A percentile compares a stretch with the other conserved stretches of the same genome.
These are phyloP conservation scores for Diplodus sargus DNA, from an alignment of 2,797 vertebrate genomes.

Conservation along the genomic window DNA sequence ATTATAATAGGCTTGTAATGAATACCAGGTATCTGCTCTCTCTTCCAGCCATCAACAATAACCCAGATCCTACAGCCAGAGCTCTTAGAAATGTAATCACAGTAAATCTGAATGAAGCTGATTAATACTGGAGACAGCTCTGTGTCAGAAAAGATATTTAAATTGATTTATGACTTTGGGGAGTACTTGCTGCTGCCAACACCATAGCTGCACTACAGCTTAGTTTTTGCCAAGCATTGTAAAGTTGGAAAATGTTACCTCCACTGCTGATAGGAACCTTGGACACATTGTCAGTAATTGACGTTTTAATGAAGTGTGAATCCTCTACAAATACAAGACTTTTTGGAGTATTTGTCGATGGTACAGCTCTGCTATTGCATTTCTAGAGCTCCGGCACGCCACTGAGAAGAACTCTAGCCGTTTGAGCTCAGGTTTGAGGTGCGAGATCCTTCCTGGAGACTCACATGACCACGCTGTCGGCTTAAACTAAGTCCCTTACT, in stretches of 20 bases:
- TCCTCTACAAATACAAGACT: neutral
- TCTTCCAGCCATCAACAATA: conserved; percentile 57
- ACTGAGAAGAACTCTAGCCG: conserved; percentile 20
- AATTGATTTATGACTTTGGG: conserved; percentile 56
- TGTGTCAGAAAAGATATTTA: conserved; percentile 58
- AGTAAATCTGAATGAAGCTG: conserved; percentile 66
- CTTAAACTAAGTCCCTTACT: conserved; percentile 38
- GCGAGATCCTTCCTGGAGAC: conserved; percentile 39
- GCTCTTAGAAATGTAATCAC: conserved; percentile 72
- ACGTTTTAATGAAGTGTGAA: too few species aligned
- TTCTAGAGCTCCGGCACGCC: conserved; percentile 20
- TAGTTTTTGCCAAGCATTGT: conserved; percentile 29
- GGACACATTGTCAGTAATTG: neutral
- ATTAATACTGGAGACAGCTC: conserved; percentile 62
- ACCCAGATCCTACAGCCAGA: conserved; percentile 53
- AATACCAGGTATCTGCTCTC: conserved; percentile 70
- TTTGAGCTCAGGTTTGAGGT: conserved; percentile 30
- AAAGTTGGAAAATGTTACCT: conserved; percentile 20
- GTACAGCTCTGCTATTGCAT: conserved; percentile 1
- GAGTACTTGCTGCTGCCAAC: conserved; percentile 20
- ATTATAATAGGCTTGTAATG: conserved; percentile 71
- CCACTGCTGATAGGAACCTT: conserved; percentile 13
- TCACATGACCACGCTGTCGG: conserved; percentile 55
- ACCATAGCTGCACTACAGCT: conserved; percentile 4
- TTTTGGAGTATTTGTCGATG: neutral